Base-by-base conservation (phyloP, 2,888 invertebrate genomes). In the Muscina levida region DNA sequence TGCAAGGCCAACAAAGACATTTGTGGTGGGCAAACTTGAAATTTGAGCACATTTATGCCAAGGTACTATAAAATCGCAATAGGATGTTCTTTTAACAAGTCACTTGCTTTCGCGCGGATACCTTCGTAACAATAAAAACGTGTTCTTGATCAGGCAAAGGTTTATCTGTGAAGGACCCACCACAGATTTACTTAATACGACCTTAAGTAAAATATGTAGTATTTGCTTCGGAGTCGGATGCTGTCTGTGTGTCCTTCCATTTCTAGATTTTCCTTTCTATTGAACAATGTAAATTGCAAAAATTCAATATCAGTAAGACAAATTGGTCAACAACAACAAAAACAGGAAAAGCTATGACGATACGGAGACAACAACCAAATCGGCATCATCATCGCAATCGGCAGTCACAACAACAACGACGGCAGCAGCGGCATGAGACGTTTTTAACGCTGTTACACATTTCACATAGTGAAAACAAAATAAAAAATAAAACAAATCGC, bases 401-500 rank as follows among this genome's bases (percentile, higher is more conserved):
- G 17, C 51, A 22, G 13, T 46, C 46, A 26, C 72, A 31, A 31
- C 31, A 31, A 31, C 31, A 31, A 5, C 31, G 8, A 8, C 31
- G 31, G 31, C 31, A 31, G 31, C 31, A 31, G 31, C 67, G 51
- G 72, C 77, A 76, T 79, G 66, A 80, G 72, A 77, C 46, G 31
- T 53, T 76, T 76, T 72, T 72, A 72, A 26, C 57, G 51, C 31
- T 31, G 31, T 71, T 73, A 75, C 75, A 75, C 68, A 75, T 75
- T 68, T 68, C 79, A 72, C 79, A 72, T 72, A 62, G 44, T 56
- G 31, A 79, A 73, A 51, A 78, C 59, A 75, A 68, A 57, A 75
- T 39, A 71, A 65, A 72, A 67, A 57, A 66, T 3, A 31, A 31
- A 31, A 31, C 31, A 76, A 70, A 17, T 66, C 73, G 68, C 71